phyloP scores from a whole-genome alignment of 2,797 vertebrate genomes.

The Benthosema pterotum region DNA sequence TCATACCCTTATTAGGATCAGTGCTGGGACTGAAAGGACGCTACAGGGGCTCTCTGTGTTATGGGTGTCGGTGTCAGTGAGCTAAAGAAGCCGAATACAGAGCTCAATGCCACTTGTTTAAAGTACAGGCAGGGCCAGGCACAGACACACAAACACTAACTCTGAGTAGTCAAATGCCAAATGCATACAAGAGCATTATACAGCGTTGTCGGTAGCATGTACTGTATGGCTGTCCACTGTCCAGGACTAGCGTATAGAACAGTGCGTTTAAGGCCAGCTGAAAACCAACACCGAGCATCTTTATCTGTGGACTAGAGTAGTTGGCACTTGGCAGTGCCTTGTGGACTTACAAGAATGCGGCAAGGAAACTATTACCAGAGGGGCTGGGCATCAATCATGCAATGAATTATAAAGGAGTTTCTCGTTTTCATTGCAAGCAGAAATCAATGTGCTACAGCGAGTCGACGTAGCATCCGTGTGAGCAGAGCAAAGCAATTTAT shows the following conservation, averaged over 20 bases:
- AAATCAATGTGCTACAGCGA: constrained; percentile 50
- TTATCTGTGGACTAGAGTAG: constrained; percentile 48
- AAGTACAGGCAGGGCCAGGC: constrained; percentile 41
- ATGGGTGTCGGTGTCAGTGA: constrained; percentile 64
- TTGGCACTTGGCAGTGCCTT: constrained; percentile 46
- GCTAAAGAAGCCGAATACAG: constrained; percentile 64
- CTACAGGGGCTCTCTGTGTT: constrained; percentile 63
- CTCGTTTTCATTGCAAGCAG: constrained; percentile 47
- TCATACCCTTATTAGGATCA: constrained; percentile 81
- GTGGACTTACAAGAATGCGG: constrained; percentile 51
- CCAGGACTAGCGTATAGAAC: constrained; percentile 17
- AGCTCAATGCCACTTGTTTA: constrained; percentile 59
- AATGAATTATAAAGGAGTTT: constrained; percentile 67
- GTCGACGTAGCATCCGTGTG: constrained; percentile 37
- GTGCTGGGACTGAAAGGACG: constrained; percentile 58
- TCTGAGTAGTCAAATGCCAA: constrained; percentile 30
- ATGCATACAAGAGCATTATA: constrained; percentile 26
- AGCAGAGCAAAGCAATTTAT: constrained; percentile 21
- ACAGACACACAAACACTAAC: constrained; percentile 6
- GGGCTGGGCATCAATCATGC: constrained; percentile 54
- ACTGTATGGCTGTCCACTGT: constrained; percentile 16
- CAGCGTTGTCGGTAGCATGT: constrained; percentile 36
- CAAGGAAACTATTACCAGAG: constrained; percentile 54
- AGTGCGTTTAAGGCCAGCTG: constrained; percentile 50
- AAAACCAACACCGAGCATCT: constrained; percentile 60